Percentiles rank a stretch among this genome's conserved stretches.
phyloP scores from a whole-genome alignment of 2,113 vertebrate genomes.

The Channa argus region DNA sequence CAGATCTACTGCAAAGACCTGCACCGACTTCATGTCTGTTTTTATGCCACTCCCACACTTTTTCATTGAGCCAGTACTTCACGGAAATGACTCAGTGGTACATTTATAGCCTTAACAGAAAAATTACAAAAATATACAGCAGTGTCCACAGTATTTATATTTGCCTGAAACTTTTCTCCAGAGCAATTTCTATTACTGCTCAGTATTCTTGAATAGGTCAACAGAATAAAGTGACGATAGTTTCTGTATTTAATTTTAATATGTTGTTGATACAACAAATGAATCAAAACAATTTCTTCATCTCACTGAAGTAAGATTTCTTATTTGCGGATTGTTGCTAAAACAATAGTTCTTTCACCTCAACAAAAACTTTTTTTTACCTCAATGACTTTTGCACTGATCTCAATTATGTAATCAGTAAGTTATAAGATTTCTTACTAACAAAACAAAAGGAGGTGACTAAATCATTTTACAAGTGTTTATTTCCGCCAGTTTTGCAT shows the following conservation, averaged over 20 bases:
- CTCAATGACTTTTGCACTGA: constrained; percentile 30
- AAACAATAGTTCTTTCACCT: not conserved
- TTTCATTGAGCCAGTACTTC: constrained; percentile 4
- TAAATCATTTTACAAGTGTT: not conserved
- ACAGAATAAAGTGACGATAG: not conserved
- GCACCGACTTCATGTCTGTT: constrained; percentile 58
- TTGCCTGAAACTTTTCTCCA: constrained; percentile 21
- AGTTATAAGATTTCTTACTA: constrained; percentile 9
- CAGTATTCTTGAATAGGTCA: constrained; percentile 35
- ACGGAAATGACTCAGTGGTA: constrained; percentile 7
- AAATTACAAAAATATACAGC: constrained; percentile 12
- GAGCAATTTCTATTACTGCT: not conserved
- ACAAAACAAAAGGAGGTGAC: not conserved
- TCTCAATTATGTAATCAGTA: constrained; percentile 7
- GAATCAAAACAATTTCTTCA: constrained; percentile 20
- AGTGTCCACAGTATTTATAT: constrained; percentile 23
- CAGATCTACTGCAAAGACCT: constrained; percentile 19
- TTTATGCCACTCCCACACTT: constrained; percentile 21
- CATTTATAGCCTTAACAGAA: constrained; percentile 24
- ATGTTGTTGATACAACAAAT: not conserved
- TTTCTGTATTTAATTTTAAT: not conserved
- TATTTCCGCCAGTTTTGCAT: not conserved
- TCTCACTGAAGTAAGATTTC: not conserved
- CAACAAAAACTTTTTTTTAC: constrained; percentile 24
- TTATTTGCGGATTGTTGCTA: not conserved